Base-by-base conservation (phyloP, 1,140 invertebrate genomes). In the Pemphigus obesinymphae region DNA sequence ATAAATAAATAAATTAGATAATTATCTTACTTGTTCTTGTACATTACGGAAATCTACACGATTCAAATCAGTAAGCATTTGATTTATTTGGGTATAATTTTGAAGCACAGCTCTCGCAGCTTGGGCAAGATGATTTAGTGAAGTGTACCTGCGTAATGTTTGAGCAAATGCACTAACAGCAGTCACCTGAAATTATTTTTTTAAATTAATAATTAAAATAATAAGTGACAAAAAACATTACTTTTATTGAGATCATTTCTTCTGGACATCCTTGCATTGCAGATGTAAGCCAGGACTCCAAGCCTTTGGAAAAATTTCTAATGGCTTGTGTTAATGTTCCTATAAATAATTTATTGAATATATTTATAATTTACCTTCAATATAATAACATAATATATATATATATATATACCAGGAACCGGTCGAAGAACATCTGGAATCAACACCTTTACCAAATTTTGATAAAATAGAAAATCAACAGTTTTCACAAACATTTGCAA, bases 31-130 rank as follows among this genome's bases (percentile, higher is more conserved):
- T 89, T 91, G 90, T 84, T 92, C 92, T 87, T 97, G 96, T 8
- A 99, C 96, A 89, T 98, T 97, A 85, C 95, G 94, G 89, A 99
- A 98, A 88, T 99, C 97, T 6, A 99, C 97, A 85, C 96, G 92
- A 89, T 97, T 98, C 68, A 99, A 89, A 89, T 99, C 98, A 53
- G 95, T 91, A 73, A 99, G 88, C 97, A 99, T 99, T 90, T 99
- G 96, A 85, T 92, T 91, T 84, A 99, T 98, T 90, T 99, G 97
- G 85, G 93, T 92, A 84, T 94, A 92, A 88, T 99, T 99, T 88
- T 97, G 95, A 78, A 99, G 91, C 48, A 99, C 97, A 72, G 96
- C 97, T 50, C 97, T 90, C 13, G 97, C 97, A 66, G 98, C 97
- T 86, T 96, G 94, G 72, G 98, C 97, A 85, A 99, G 90, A 88